A percentile compares a stretch with the other conserved stretches of the same genome.
Evolutionary conservation across 2,888 invertebrate species (phyloP).

Genomic region (Conus canariensis): DNA sequence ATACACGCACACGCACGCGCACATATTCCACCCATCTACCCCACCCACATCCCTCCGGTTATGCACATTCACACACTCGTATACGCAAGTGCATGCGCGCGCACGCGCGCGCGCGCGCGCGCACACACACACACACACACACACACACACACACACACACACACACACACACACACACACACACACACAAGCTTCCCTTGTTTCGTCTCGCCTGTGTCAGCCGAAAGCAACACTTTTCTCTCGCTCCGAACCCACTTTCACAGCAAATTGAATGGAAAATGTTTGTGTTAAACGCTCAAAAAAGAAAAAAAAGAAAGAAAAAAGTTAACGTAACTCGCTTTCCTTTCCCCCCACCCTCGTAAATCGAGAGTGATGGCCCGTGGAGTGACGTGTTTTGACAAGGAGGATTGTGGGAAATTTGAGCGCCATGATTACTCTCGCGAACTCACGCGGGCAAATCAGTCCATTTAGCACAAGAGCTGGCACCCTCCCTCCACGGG

Average conservation of each 20-base stretch:
- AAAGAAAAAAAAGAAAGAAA: not conserved
- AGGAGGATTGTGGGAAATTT: constrained; percentile 39
- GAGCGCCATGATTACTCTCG: constrained; percentile 40
- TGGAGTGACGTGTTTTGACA: constrained; percentile 45
- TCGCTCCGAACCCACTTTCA: constrained; percentile 7
- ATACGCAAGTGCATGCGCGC: not conserved
- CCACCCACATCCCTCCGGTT: no score
- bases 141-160: not conserved
- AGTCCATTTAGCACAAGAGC: constrained; percentile 42
- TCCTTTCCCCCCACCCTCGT: not conserved
- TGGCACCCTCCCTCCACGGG: not conserved
- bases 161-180: not conserved
- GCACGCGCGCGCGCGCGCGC: no score
- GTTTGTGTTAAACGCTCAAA: constrained; percentile 1
- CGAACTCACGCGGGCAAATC: constrained; percentile 41
- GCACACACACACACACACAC: not conserved
- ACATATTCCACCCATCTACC: not conserved
- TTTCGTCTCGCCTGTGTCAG: not conserved
- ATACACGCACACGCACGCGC: constrained; percentile 9
- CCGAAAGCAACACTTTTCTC: not conserved
- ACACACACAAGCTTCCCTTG: not conserved
- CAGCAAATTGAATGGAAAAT: constrained; percentile 36
- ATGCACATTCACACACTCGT: not conserved
- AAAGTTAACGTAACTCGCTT: not conserved
- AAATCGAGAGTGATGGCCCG: constrained; percentile 39